Conservation (phyloP, 2,888 invertebrate species). For the Sphaerophoria rueppellii region DNA sequence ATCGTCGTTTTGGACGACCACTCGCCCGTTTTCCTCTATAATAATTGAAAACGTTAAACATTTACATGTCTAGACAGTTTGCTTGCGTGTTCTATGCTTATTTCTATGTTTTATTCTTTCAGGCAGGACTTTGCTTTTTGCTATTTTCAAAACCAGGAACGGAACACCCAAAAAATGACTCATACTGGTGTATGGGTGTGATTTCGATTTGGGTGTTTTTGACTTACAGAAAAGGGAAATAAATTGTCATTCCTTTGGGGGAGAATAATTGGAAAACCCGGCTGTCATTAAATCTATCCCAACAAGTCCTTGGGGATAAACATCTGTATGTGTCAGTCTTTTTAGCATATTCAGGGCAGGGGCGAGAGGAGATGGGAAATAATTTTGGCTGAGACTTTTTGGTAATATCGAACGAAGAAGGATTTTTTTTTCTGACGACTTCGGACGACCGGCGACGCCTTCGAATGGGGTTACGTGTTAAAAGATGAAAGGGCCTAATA, state of each 20-base stretch:
- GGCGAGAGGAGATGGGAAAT: constrained; percentile 25
- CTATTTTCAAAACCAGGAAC: not conserved
- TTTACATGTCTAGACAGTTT: constrained; percentile 67
- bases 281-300: constrained; percentile 67
- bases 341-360: not conserved
- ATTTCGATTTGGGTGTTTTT: not conserved
- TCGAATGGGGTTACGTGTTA: constrained; percentile 56
- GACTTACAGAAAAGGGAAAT: constrained; percentile 36
- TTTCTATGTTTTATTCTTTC: not conserved
- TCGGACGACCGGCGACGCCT: not conserved
- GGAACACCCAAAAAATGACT: constrained; percentile 53
- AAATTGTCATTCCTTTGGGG: constrained; percentile 65
- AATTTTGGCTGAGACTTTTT: constrained; percentile 34
- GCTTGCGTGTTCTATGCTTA: constrained; percentile 48
- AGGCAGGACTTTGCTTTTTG: not conserved
- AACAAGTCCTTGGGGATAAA: not conserved
- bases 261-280: constrained; percentile 72
- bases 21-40: constrained; percentile 50
- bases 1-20: not conserved
- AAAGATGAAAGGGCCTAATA: constrained; percentile 60
- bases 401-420: not conserved
- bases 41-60: constrained; percentile 15
- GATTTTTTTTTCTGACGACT: not conserved
- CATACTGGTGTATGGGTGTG: constrained; percentile 32
- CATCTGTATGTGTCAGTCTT: not conserved